Percentiles rank a stretch among this genome's conserved stretches.
Evolutionary conservation across 53 echinoderm and acorn worm genomes (phyloP).

Genomic region (Temnopleurus reevesii): DNA sequence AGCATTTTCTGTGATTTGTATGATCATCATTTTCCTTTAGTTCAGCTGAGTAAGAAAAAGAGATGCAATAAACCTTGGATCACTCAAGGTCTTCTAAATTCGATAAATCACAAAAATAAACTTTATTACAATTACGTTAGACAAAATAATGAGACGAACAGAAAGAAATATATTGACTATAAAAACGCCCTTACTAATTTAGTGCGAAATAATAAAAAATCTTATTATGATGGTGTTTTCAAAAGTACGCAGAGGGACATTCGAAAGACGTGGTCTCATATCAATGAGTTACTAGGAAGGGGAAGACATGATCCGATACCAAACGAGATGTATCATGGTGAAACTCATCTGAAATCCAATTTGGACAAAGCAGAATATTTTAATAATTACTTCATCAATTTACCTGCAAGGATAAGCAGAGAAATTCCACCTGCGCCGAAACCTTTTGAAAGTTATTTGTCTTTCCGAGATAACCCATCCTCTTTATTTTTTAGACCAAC

Average conservation of each 20-base stretch:
- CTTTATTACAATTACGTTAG: background rate
- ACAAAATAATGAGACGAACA: background rate
- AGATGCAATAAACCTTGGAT: background rate
- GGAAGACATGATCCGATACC: too few species aligned
- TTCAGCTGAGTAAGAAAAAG: background rate
- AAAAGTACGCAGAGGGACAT: too few species aligned
- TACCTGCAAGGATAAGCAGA: background rate
- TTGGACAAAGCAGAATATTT: background rate
- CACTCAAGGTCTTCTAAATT: background rate
- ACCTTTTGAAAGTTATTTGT: background rate
- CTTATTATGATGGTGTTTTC: too few species aligned
- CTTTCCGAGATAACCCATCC: background rate
- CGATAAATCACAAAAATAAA: too few species aligned
- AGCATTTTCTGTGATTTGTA: background rate
- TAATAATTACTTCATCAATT: background rate
- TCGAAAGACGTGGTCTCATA: too few species aligned
- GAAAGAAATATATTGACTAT: background rate
- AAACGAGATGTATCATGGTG: background rate
- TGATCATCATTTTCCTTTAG: background rate
- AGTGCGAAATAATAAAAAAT: background rate
- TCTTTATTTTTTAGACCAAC: conserved; percentile 1
- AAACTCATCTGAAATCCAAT: background rate
- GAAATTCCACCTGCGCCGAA: background rate
- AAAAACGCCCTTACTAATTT: background rate
- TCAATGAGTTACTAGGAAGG: too few species aligned